Evolutionary conservation across 2,797 vertebrate species (phyloP).

Genomic region (Tadarida brasiliensis): DNA sequence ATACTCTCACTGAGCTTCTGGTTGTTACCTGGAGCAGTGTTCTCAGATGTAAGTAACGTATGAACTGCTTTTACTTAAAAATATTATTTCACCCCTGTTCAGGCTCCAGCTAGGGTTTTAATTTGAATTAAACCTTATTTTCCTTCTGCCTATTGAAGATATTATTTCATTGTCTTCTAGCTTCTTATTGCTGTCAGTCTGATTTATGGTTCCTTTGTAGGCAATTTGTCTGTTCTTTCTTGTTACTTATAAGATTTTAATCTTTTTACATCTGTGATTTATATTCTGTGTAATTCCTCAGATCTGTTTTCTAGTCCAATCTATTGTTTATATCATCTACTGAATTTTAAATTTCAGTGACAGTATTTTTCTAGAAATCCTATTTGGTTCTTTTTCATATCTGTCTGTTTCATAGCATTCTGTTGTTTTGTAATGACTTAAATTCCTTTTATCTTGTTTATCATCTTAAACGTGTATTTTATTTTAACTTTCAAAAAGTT

Average conservation of each 20-base stretch:
- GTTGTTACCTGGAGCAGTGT: neutral
- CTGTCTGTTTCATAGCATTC: neutral
- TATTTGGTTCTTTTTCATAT: neutral
- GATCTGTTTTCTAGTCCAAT: neutral
- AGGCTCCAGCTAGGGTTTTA: neutral
- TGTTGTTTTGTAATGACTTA: conserved; percentile 40
- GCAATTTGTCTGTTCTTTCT: neutral
- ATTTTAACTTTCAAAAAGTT: conserved; percentile 17
- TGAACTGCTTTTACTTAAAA: neutral
- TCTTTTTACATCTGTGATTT: conserved; percentile 4
- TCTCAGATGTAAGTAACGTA: neutral
- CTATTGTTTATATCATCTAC: neutral
- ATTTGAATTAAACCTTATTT: conserved; percentile 37
- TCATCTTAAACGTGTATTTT: neutral
- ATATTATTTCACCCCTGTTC: neutral
- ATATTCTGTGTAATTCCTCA: neutral
- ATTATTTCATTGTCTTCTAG: conserved; percentile 25
- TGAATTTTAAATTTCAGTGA: conserved; percentile 44
- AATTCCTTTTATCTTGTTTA: conserved; percentile 34
- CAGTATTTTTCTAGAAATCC: conserved; percentile 24
- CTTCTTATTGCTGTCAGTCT: neutral
- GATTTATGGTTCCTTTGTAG: conserved; percentile 2
- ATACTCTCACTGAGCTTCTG: neutral
- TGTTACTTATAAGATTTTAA: conserved; percentile 37
- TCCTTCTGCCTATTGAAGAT: neutral